These are phyloP conservation scores for Stichopus chloronotus DNA, from an alignment of 35 echinoderm and acorn worm genomes.

Conservation along the genomic window DNA sequence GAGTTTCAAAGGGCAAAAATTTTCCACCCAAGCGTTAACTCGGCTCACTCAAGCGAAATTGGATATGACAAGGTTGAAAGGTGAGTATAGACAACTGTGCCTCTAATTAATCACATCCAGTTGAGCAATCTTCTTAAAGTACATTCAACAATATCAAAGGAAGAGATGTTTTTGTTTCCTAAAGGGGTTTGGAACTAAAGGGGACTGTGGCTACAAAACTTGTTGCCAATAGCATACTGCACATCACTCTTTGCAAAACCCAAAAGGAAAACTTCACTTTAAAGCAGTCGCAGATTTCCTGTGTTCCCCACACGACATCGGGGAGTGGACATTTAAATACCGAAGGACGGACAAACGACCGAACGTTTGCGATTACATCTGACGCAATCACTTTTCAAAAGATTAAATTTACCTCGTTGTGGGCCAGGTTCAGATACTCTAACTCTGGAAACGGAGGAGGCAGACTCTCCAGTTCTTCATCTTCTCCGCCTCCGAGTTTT, in stretches of 20 bases:
- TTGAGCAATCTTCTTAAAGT: neutral
- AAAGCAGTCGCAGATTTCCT: no score
- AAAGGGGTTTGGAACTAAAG: no score
- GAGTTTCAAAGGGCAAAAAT: neutral
- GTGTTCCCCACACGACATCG: neutral
- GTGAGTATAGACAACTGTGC: neutral
- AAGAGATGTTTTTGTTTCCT: neutral
- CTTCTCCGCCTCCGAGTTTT: neutral
- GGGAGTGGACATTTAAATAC: neutral
- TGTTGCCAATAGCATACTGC: no score
- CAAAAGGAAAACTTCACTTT: no score
- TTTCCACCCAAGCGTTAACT: neutral
- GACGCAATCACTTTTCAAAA: neutral
- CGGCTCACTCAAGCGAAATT: neutral
- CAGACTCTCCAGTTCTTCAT: slow-evolving; percentile 43
- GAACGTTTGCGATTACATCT: neutral
- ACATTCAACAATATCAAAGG: neutral
- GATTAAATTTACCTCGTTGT: slow-evolving; percentile 68
- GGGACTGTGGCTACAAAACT: no score
- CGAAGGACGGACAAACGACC: neutral
- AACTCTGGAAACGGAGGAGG: slow-evolving; percentile 90
- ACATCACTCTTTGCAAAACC: no score
- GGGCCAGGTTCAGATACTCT: slow-evolving; percentile 76
- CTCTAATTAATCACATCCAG: neutral
- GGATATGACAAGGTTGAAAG: neutral